A percentile compares a stretch with the other conserved stretches of the same genome.
phyloP scores from a whole-genome alignment of 2,888 invertebrate species.

The Bembecia ichneumoniformis region DNA sequence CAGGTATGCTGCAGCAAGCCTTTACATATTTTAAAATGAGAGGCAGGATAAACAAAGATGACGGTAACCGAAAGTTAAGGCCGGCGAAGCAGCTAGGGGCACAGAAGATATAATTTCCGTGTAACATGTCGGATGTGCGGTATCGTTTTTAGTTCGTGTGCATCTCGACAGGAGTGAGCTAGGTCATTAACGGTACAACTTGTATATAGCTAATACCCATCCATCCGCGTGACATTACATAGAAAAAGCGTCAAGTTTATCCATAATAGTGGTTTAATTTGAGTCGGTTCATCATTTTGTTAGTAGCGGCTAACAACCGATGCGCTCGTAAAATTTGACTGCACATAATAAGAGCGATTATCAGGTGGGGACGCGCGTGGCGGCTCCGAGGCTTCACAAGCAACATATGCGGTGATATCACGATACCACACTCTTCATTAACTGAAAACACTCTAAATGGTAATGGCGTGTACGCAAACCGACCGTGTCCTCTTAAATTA shows the following conservation, averaged over 20 bases:
- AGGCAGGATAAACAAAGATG: too few species aligned
- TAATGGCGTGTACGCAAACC: constrained; percentile 40
- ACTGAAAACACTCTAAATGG: constrained; percentile 64
- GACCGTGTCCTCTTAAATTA: constrained; percentile 41
- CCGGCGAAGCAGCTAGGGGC: not conserved
- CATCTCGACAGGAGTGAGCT: constrained; percentile 12
- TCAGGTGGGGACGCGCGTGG: constrained; percentile 42
- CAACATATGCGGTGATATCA: constrained; percentile 19
- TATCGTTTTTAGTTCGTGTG: constrained; percentile 6
- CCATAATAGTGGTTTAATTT: constrained; percentile 54
- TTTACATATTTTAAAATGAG: too few species aligned
- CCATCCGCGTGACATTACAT: constrained; percentile 33
- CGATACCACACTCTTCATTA: constrained; percentile 44
- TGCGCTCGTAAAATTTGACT: constrained; percentile 69
- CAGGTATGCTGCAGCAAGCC: too few species aligned
- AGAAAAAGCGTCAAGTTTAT: constrained; percentile 39
- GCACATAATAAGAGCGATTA: constrained; percentile 65
- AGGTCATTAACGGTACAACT: constrained; percentile 34
- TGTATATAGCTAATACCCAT: constrained; percentile 20
- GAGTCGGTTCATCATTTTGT: constrained; percentile 53
- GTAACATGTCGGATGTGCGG: not conserved
- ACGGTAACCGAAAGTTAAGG: too few species aligned
- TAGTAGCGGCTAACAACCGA: constrained; percentile 57
- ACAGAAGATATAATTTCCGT: not conserved
- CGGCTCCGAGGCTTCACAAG: constrained; percentile 25